Percentiles rank a stretch among this genome's conserved stretches.
These are phyloP conservation scores for Troides aeacus DNA, from an alignment of 2,888 invertebrate species.

Conservation along the genomic window DNA sequence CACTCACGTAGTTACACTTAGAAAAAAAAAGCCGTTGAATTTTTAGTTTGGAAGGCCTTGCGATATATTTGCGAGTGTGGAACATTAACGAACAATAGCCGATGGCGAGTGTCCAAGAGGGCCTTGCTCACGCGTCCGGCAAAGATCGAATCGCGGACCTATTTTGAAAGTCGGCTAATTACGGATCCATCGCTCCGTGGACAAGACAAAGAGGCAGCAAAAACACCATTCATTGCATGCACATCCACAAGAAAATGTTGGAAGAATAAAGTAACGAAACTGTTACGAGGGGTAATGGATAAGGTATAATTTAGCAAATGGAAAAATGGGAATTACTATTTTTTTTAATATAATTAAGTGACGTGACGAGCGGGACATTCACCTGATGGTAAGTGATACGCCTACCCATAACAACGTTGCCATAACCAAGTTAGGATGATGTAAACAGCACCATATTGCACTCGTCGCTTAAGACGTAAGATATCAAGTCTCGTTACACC, in stretches of 20 bases:
- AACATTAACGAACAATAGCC: slow-evolving; percentile 15
- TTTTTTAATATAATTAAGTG: too few relatives aligned
- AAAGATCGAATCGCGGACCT: slow-evolving; percentile 30
- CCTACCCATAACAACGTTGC: too few relatives aligned
- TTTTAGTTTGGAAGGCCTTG: slow-evolving; percentile 5
- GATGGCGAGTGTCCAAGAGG: slow-evolving; percentile 30
- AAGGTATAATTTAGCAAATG: background rate
- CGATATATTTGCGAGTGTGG: slow-evolving; percentile 2
- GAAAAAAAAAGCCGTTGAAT: background rate
- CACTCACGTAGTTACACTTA: background rate
- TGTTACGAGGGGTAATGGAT: slow-evolving; percentile 8
- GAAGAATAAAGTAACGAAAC: slow-evolving; percentile 21
- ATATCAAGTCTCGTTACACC: too few relatives aligned
- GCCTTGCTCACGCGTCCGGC: slow-evolving; percentile 12
- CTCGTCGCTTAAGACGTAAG: too few relatives aligned
- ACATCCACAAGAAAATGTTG: slow-evolving; percentile 34
- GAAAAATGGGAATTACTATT: background rate
- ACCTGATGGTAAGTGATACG: too few relatives aligned
- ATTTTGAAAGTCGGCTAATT: slow-evolving; percentile 34
- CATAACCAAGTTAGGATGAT: too few relatives aligned
- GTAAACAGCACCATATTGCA: too few relatives aligned
- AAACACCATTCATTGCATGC: slow-evolving; percentile 36
- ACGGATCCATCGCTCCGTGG: slow-evolving; percentile 30
- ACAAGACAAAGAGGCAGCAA: slow-evolving; percentile 34
- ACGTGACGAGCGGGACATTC: too few relatives aligned